Conservation (phyloP, 2,888 invertebrate genomes). For the Caradrina kadenii region DNA sequence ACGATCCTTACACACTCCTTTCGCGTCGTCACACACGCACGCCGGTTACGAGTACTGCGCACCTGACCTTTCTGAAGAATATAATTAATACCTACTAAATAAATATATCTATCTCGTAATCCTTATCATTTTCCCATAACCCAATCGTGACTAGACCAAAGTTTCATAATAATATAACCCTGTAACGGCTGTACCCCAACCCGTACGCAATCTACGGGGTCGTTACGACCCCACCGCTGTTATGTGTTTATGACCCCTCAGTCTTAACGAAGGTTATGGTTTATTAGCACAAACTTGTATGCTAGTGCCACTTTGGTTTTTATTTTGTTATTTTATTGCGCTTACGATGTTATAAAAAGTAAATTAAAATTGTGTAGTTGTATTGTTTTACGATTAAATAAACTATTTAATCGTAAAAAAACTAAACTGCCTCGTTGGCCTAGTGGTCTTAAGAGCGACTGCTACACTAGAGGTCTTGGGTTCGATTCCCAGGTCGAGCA, state of each 20-base stretch:
- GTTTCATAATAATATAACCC: constrained; percentile 10
- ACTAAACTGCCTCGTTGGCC: no score
- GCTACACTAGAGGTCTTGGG: no score
- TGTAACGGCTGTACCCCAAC: constrained; percentile 1
- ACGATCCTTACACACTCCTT: no score
- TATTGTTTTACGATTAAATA: constrained; percentile 19
- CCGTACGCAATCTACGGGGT: constrained; percentile 14
- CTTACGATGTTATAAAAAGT: background rate
- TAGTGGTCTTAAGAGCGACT: no score
- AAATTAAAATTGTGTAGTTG: constrained; percentile 2
- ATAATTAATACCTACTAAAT: no score
- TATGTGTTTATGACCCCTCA: constrained; percentile 50
- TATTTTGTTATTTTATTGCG: constrained; percentile 25
- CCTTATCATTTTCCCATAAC: constrained; percentile 1
- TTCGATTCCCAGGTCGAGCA: no score
- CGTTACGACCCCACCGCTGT: constrained; percentile 30
- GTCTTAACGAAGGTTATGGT: constrained; percentile 28
- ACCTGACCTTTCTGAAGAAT: no score
- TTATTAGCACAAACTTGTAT: constrained; percentile 44
- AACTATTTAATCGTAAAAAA: no score
- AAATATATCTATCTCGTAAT: no score
- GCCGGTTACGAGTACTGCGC: no score
- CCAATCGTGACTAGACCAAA: constrained; percentile 19
- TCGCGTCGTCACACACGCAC: no score
- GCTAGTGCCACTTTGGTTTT: constrained; percentile 26